Conservation (phyloP, 2,888 invertebrate genomes). For the Pachliopta kotzebuea region DNA sequence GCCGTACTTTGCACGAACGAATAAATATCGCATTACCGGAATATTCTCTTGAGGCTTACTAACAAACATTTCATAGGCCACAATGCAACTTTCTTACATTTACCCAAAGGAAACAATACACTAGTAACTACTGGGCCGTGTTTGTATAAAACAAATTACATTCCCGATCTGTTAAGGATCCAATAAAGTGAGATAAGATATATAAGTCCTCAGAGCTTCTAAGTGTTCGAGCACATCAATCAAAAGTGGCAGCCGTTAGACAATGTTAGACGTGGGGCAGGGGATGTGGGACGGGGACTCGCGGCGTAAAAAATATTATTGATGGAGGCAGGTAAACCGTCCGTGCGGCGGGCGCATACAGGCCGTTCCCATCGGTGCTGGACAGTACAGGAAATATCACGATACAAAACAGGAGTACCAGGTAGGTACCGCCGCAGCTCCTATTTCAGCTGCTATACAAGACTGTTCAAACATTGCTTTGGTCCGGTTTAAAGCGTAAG, state of each 20-base stretch:
- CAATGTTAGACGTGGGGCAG: constrained; percentile 62
- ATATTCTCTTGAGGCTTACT: too few relatives aligned
- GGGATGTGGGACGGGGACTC: too few relatives aligned
- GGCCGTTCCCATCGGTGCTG: constrained; percentile 47
- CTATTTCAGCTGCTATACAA: too few relatives aligned
- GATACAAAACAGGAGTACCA: too few relatives aligned
- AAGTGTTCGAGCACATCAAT: constrained; percentile 70
- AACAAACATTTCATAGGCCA: too few relatives aligned
- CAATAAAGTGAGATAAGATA: constrained; percentile 38
- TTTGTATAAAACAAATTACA: constrained; percentile 13
- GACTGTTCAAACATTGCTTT: too few relatives aligned
- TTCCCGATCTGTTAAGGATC: constrained; percentile 36
- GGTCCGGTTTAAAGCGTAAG: too few relatives aligned
- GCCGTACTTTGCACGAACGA: constrained; percentile 25
- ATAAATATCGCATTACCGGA: too few relatives aligned
- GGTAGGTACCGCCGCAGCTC: too few relatives aligned
- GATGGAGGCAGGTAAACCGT: constrained; percentile 70
- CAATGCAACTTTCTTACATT: background rate
- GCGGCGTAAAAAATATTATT: constrained; percentile 70
- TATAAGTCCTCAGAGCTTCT: constrained; percentile 36
- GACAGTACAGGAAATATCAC: too few relatives aligned
- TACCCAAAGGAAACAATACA: background rate
- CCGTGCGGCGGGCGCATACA: constrained; percentile 47
- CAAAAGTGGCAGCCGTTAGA: constrained; percentile 61
- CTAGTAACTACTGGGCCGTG: background rate